These are phyloP conservation scores for Nasonovia ribisnigri DNA, from an alignment of 2,888 invertebrate species.

Conservation along the genomic window DNA sequence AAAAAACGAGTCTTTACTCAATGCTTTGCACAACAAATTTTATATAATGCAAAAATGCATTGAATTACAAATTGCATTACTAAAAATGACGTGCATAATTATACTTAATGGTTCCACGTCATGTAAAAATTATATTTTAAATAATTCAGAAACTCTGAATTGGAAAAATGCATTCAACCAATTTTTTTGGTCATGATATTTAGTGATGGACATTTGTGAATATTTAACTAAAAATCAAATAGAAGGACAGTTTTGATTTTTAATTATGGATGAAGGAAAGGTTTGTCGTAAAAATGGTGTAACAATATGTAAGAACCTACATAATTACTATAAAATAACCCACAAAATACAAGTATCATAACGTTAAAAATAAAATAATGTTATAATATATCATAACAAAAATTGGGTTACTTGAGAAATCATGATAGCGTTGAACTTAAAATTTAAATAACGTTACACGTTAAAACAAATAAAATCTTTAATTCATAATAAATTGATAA, in stretches of 20 bases:
- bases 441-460: not conserved
- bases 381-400: too few species aligned
- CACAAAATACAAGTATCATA: too few species aligned
- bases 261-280: not conserved
- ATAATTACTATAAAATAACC: too few species aligned
- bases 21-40: too few species aligned
- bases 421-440: not conserved
- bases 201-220: not conserved
- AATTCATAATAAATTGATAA: not conserved
- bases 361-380: too few species aligned
- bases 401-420: not conserved
- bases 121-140: not conserved
- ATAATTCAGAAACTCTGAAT: not conserved
- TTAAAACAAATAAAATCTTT: not conserved
- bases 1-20: too few species aligned
- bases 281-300: not conserved
- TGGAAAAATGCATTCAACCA: not conserved
- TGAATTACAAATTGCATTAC: not conserved
- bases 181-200: not conserved
- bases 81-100: not conserved
- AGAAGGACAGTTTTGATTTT: not conserved
- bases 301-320: too few species aligned
- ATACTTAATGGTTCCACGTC: not conserved
- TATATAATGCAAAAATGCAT: not conserved
- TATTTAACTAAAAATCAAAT: not conserved